Evolutionary conservation across 2,113 vertebrate genomes (phyloP).

Genomic region (Neopipo cinnamomea): DNA sequence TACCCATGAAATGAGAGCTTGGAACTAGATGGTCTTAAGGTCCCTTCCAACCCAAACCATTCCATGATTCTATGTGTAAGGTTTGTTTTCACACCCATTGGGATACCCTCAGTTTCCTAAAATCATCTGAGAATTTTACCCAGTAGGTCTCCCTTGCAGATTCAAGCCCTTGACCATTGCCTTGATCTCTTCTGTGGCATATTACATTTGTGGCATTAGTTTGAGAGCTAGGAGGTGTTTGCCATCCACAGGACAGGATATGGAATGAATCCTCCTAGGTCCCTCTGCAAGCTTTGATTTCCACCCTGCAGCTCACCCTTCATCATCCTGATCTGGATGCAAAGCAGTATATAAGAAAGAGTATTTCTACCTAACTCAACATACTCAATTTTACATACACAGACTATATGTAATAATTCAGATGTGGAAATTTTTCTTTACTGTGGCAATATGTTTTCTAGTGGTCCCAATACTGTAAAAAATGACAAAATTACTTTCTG

Average conservation of each 20-base stretch:
- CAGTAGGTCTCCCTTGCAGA: neutral
- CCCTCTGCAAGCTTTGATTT: neutral
- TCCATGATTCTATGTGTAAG: neutral
- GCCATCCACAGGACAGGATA: no score
- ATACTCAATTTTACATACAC: neutral
- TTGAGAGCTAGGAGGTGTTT: neutral
- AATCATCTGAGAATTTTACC: neutral
- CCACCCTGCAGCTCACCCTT: neutral
- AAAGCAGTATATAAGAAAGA: neutral
- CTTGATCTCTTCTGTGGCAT: neutral
- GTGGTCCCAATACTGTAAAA: neutral
- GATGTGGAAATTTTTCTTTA: neutral
- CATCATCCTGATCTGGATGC: neutral
- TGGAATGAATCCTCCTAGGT: neutral
- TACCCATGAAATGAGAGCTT: neutral
- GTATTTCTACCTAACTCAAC: neutral
- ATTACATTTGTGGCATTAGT: neutral
- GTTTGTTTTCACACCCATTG: neutral
- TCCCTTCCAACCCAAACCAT: neutral
- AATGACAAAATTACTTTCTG: neutral
- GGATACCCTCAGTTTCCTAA: neutral
- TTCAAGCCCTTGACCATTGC: neutral
- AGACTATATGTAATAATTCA: neutral
- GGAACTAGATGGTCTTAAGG: neutral
- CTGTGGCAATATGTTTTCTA: neutral